These are phyloP conservation scores for Lypha dubia DNA, from an alignment of 2,888 invertebrate species.

Conservation along the genomic window DNA sequence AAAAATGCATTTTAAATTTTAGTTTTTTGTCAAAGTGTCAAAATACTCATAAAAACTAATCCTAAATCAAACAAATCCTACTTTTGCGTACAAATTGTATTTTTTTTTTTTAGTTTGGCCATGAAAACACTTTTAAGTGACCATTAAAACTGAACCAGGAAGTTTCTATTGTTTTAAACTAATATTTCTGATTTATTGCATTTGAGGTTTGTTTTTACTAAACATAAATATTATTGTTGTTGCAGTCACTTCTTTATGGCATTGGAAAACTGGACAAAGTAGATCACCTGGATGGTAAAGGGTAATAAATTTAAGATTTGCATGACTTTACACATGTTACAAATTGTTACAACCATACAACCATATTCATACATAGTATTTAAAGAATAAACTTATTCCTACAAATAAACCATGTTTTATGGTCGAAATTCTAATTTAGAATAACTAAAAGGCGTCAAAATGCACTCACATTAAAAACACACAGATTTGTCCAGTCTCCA, in stretches of 20 bases:
- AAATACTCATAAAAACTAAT: slow-evolving; percentile 49
- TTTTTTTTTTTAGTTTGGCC: slow-evolving; percentile 35
- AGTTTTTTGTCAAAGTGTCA: slow-evolving; percentile 38
- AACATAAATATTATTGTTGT: neutral
- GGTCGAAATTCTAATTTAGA: slow-evolving; percentile 39
- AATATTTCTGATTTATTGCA: slow-evolving; percentile 64
- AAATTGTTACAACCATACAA: slow-evolving; percentile 27
- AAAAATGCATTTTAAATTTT: neutral
- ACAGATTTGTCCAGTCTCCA: slow-evolving; percentile 25
- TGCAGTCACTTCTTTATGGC: neutral
- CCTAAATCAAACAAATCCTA: slow-evolving; percentile 57
- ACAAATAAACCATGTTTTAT: slow-evolving; percentile 60
- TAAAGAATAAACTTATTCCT: slow-evolving; percentile 9
- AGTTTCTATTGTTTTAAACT: slow-evolving; percentile 52
- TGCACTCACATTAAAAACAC: neutral
- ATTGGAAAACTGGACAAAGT: slow-evolving; percentile 48
- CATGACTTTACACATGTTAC: slow-evolving; percentile 55
- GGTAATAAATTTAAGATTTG: slow-evolving; percentile 58
- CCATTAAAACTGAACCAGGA: slow-evolving; percentile 61
- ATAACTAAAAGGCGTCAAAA: slow-evolving; percentile 20
- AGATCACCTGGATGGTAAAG: slow-evolving; percentile 59
- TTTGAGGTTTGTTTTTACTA: slow-evolving; percentile 22
- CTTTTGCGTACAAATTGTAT: slow-evolving; percentile 59
- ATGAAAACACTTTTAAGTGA: slow-evolving; percentile 48
- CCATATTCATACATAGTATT: no score